Conservation (phyloP, 2,797 vertebrate genomes). For the Tragopan temminckii region DNA sequence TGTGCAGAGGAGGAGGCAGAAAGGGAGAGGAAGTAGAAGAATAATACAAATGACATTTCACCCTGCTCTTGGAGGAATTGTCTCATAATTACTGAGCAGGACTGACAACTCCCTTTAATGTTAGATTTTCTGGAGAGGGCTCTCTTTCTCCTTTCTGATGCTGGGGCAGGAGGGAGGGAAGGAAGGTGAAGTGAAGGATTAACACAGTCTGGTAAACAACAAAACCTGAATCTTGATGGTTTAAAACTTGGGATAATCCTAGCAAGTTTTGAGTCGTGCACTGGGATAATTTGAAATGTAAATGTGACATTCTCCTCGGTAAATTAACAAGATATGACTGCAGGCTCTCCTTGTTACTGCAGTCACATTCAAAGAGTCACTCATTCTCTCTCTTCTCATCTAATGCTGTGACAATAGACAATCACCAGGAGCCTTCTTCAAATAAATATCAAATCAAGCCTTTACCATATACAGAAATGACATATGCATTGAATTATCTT, state of each 20-base stretch:
- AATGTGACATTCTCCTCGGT: conserved; percentile 80
- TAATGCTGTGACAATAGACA: conserved; percentile 71
- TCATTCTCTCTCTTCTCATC: conserved; percentile 43
- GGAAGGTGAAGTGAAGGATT: conserved; percentile 57
- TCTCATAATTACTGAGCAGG: conserved; percentile 38
- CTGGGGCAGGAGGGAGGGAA: not conserved
- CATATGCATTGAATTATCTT: conserved; percentile 67
- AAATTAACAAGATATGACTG: conserved; percentile 80
- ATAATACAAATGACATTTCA: conserved; percentile 45
- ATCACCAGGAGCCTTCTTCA: conserved; percentile 73
- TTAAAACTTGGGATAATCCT: conserved; percentile 72
- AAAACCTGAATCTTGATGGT: conserved; percentile 53
- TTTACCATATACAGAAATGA: conserved; percentile 60
- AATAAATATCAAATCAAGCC: conserved; percentile 67
- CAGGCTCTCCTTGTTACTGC: conserved; percentile 70
- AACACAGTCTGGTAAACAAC: conserved; percentile 66
- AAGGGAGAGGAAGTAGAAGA: not conserved
- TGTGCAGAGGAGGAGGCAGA: not conserved
- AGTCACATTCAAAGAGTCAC: conserved; percentile 66
- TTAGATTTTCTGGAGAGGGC: not conserved
- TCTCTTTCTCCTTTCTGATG: not conserved
- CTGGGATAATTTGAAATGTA: conserved; percentile 79
- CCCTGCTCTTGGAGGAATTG: not conserved
- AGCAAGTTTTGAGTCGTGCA: conserved; percentile 66
- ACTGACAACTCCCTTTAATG: conserved; percentile 30